Evolutionary conservation across 2,113 vertebrate species (phyloP), one percentile per base, ranked within the genome.

Genomic region (Clarias macrocephalus): DNA sequence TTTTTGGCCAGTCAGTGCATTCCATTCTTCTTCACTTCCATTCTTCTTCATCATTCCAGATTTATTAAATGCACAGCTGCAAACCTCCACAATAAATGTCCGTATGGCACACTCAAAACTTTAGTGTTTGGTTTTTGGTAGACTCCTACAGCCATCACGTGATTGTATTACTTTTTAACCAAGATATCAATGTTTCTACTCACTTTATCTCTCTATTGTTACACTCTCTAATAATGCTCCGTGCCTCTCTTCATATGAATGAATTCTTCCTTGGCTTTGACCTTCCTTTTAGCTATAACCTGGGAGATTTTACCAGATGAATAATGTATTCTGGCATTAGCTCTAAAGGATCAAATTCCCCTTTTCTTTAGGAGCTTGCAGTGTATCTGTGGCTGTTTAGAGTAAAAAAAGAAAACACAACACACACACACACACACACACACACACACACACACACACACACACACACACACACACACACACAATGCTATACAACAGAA

Each of bases 321-420:
- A 80, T 86, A 68, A 86, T 80, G 52, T 66, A 86, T 86, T 86
- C 8, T 66, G 21, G 60, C 28, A 56, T 79, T 76, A 48, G 84
- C 60, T 21, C 84, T 79, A 18, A 48, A 85, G 37, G 60, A 79
- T 79, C 7, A 30, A 56, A 79, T 59, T 63, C 52, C 85, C 21
- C 21, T 66, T 30, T 19, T 66, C 76, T 80, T 57, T 57, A 28
- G 65, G 48, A 79, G 28, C 12, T 63, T 80, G 18, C 48, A 80
- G 48, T 70, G n/a, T 84, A 10, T 33, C 16, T 68, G 25, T 80
- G 84, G n/a, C 42, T 33, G 19, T 86, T 86, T 63, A 63, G 33
- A 62, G 37, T 42, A 37, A 7, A 48, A 48, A 48, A 42, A 3
- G 5, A 37, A 75, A 23, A n/a, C n/a, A n/a, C n/a, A n/a, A n/a